Conservation (phyloP, 2,113 vertebrate species). For the Cheirogaleus medius region DNA sequence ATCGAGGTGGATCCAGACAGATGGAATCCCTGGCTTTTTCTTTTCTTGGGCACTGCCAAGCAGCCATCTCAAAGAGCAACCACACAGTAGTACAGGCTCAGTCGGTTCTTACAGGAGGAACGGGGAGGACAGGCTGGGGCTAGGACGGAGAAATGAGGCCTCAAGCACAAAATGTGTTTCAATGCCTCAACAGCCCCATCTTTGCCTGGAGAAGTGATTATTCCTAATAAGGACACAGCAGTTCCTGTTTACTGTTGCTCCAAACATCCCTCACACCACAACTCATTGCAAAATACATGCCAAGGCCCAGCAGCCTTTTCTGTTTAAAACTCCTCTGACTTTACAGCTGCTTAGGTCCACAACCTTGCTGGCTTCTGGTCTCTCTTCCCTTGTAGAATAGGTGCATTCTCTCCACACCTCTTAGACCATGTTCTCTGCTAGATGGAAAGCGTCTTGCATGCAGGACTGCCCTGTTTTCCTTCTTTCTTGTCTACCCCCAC, state of each 20-base stretch:
- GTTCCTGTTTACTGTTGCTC: constrained; percentile 61
- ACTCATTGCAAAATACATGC: constrained; percentile 48
- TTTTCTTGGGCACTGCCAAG: constrained; percentile 46
- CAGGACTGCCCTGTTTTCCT: background rate
- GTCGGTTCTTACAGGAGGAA: background rate
- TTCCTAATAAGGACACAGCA: constrained; percentile 49
- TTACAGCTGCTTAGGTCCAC: background rate
- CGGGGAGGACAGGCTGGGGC: background rate
- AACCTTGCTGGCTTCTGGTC: constrained; percentile 13
- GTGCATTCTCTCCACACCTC: background rate
- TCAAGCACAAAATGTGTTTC: background rate
- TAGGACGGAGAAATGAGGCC: constrained; percentile 24
- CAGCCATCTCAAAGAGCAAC: constrained; percentile 63
- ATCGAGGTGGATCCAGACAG: constrained; percentile 66
- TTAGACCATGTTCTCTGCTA: background rate
- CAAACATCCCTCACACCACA: constrained; percentile 52
- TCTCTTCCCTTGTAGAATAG: background rate
- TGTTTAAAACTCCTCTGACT: constrained; percentile 54
- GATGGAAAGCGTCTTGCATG: background rate
- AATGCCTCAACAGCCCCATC: constrained; percentile 26
- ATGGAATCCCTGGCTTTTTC: constrained; percentile 68
- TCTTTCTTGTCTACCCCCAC: background rate
- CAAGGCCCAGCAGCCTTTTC: constrained; percentile 55
- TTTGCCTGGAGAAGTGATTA: constrained; percentile 55
- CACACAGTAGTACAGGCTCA: background rate